phyloP scores from a whole-genome alignment of 1,140 invertebrate species.

The Heterodera carotae region DNA sequence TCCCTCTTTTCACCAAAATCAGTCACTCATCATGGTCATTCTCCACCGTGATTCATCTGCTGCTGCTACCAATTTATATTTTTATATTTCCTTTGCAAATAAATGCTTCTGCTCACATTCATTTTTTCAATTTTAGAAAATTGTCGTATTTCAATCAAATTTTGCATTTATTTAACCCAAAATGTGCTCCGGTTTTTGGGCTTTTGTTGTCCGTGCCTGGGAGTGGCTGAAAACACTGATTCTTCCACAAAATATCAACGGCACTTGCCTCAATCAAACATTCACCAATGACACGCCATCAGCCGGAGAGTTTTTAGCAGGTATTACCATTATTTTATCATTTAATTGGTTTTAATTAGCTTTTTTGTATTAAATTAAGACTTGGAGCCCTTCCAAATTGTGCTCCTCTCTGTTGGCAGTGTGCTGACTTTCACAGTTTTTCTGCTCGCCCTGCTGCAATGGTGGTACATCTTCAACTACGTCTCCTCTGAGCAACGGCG shows the following conservation, averaged over 20 bases:
- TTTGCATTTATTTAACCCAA: background rate
- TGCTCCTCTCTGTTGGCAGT: slow-evolving; percentile 32
- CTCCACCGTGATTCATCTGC: background rate
- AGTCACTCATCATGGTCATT: too few species aligned
- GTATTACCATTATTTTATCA: background rate
- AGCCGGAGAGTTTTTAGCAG: slow-evolving; percentile 20
- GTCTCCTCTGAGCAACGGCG: slow-evolving; percentile 44
- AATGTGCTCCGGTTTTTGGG: slow-evolving; percentile 24
- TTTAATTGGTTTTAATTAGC: slow-evolving; percentile 8
- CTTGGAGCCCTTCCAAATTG: slow-evolving; percentile 31
- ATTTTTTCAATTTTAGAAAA: too few species aligned
- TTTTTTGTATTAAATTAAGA: slow-evolving; percentile 1
- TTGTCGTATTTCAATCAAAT: background rate
- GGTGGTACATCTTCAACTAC: slow-evolving; percentile 38
- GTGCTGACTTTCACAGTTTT: slow-evolving; percentile 29
- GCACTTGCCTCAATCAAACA: slow-evolving; percentile 6
- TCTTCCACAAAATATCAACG: slow-evolving; percentile 25
- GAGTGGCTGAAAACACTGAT: slow-evolving; percentile 24
- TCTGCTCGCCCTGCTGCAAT: slow-evolving; percentile 40
- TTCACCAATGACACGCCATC: slow-evolving; percentile 24
- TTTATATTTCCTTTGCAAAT: too few species aligned
- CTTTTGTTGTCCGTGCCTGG: slow-evolving; percentile 18
- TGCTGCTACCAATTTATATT: too few species aligned
- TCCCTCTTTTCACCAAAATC: too few species aligned
- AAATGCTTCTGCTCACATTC: background rate